Conservation (phyloP, 2,797 vertebrate species). For the Danio jaintianensis region DNA sequence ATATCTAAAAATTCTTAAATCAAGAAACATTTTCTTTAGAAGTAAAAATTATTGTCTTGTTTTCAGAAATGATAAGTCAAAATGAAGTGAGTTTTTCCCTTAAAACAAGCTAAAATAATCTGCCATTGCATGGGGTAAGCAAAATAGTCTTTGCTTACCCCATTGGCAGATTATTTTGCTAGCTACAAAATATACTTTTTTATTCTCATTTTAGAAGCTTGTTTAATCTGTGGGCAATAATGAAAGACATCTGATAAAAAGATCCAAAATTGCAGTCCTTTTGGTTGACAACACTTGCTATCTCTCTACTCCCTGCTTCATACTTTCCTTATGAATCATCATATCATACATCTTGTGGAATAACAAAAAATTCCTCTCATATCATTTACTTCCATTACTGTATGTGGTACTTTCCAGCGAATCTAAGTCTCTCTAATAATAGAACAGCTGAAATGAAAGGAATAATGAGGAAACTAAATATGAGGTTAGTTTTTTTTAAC, state of each 20-base stretch:
- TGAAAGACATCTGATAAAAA: conserved; percentile 10
- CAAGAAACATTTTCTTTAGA: no score
- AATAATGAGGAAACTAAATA: conserved; percentile 20
- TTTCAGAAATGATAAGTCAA: no score
- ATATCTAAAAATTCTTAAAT: no score
- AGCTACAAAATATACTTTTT: background rate
- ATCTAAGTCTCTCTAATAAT: conserved; percentile 8
- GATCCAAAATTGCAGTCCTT: conserved; percentile 13
- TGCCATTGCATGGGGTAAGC: no score
- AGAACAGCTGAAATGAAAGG: conserved; percentile 1
- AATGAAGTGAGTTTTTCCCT: no score
- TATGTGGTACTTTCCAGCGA: conserved; percentile 6
- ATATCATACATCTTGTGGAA: background rate
- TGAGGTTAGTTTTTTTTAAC: conserved; percentile 63
- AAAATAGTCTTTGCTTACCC: no score
- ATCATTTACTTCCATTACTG: background rate
- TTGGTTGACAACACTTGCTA: background rate
- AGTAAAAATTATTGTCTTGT: no score
- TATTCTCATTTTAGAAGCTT: background rate
- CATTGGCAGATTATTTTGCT: no score
- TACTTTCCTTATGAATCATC: background rate
- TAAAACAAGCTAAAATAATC: no score
- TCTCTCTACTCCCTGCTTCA: background rate
- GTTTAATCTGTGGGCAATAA: background rate
- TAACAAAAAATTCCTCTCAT: conserved; percentile 1